These are phyloP conservation scores for Eulemur mongoz DNA, from an alignment of 2,797 vertebrate species.

Conservation along the genomic window DNA sequence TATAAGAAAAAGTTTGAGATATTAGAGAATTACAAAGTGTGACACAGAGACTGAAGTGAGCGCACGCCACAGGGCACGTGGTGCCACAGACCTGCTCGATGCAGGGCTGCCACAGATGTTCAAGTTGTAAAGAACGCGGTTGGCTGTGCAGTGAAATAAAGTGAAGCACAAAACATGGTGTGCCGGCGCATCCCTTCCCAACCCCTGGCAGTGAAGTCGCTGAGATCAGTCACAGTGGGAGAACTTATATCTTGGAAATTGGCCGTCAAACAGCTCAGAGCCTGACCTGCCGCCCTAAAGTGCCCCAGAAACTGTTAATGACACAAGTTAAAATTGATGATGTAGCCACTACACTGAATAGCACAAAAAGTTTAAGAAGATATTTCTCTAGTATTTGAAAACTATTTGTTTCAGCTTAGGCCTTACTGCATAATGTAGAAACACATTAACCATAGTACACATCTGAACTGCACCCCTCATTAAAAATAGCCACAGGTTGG, in stretches of 20 bases:
- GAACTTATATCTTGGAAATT: not conserved
- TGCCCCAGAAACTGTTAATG: not conserved
- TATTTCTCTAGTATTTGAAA: not conserved
- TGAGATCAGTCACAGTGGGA: not conserved
- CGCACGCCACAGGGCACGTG: too few species aligned
- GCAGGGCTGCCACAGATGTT: too few species aligned
- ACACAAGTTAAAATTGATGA: not conserved
- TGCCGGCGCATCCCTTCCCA: not conserved
- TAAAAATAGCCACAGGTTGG: not conserved
- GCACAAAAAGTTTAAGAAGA: too few species aligned
- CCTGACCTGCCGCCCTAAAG: not conserved
- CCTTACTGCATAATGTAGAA: not conserved
- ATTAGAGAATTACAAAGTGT: too few species aligned
- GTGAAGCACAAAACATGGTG: too few species aligned
- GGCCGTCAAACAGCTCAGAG: not conserved
- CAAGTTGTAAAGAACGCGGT: too few species aligned
- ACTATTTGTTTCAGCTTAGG: not conserved
- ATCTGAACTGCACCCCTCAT: not conserved
- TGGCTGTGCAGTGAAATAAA: too few species aligned
- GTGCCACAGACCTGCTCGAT: too few species aligned
- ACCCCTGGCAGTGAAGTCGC: not conserved
- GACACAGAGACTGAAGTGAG: too few species aligned
- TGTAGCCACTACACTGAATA: too few species aligned
- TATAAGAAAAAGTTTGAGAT: too few species aligned
- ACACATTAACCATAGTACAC: not conserved